Conservation (phyloP, 2,113 vertebrate species). For the Spilogale gracilis region DNA sequence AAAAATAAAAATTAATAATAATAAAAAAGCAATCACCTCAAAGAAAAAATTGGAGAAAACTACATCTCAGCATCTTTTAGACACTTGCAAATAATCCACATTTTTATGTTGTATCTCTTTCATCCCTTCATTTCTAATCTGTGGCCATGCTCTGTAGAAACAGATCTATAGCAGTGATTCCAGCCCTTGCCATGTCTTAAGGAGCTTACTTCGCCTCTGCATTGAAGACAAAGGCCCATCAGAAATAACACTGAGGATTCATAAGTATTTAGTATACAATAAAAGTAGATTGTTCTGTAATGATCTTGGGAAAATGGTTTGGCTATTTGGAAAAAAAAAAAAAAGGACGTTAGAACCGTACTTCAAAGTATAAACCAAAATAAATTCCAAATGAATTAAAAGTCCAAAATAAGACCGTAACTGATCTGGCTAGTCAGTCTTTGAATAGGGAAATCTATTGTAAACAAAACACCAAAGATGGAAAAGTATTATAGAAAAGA, state of each 20-base stretch:
- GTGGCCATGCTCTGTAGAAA: not conserved
- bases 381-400: conserved; percentile 8
- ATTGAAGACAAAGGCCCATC: not conserved
- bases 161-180: not conserved
- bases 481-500: not conserved
- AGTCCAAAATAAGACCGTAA: conserved; percentile 16
- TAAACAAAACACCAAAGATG: not conserved
- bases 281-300: not conserved
- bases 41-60: conserved; percentile 55
- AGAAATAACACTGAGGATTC: not conserved
- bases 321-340: not conserved
- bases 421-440: not conserved
- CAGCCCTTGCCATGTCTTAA: not conserved
- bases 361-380: not conserved
- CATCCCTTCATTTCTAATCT: not conserved
- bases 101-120: not conserved
- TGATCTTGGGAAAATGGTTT: not conserved
- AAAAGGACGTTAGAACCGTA: not conserved
- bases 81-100: not conserved
- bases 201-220: not conserved
- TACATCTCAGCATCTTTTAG: not conserved
- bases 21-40: not conserved
- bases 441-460: not conserved
- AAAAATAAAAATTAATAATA: too few species aligned
- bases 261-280: not conserved